These are phyloP conservation scores for Phragmatobia fuliginosa DNA, from an alignment of 2,888 invertebrate genomes.

Conservation along the genomic window DNA sequence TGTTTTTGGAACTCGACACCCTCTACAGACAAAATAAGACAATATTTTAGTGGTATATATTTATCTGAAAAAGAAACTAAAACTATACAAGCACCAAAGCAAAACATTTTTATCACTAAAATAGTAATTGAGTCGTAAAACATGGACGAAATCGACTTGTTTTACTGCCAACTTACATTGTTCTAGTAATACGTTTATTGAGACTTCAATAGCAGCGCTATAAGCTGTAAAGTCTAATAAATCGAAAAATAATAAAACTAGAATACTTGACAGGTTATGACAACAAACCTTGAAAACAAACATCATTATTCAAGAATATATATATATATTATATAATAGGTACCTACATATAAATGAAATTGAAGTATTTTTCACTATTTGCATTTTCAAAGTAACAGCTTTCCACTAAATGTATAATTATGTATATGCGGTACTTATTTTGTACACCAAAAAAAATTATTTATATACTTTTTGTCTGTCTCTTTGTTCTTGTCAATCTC, in stretches of 20 bases:
- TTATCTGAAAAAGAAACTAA: neutral
- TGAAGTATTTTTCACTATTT: too few species aligned
- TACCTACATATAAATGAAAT: too few species aligned
- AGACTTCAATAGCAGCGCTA: neutral
- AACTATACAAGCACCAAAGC: constrained; percentile 4
- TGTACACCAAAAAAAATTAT: too few species aligned
- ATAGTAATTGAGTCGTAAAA: constrained; percentile 17
- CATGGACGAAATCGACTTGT: neutral
- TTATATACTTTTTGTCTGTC: too few species aligned
- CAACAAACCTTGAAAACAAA: neutral
- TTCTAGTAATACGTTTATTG: constrained; percentile 2
- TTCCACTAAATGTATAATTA: too few species aligned
- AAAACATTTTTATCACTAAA: constrained; percentile 2
- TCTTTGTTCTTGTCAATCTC: too few species aligned
- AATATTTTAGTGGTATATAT: neutral
- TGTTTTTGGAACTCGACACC: too few species aligned
- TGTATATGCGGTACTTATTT: too few species aligned
- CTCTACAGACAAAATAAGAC: neutral
- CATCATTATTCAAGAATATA: neutral
- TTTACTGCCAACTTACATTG: constrained; percentile 3
- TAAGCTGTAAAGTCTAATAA: neutral
- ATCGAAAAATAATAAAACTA: neutral
- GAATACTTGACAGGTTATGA: neutral
- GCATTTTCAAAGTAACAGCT: too few species aligned
- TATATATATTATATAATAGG: too few species aligned